Base-by-base conservation (phyloP, 2,113 vertebrate species). In the Sylvietta virens region DNA sequence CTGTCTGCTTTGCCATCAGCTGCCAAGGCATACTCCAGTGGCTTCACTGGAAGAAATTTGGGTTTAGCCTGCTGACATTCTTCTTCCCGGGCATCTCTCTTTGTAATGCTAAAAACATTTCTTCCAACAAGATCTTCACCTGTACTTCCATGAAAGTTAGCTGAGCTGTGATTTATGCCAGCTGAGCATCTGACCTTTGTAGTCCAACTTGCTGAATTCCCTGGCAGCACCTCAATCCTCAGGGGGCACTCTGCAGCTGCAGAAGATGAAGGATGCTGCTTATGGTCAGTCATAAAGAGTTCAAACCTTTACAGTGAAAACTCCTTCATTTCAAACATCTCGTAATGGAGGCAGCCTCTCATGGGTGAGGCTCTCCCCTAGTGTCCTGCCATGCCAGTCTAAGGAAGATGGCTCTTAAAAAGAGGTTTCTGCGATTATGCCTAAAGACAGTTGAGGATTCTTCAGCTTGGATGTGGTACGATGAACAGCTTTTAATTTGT, bases 401-500 rank as follows among this genome's bases (percentile, higher is more conserved):
- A 67, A 89, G 35, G 70, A 86, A 95, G 33, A 33, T 40, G 71
- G 24, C 28, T 90, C 64, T 48, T 73, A 23, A 70, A 79, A 95
- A 73, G 15, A 31, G 16, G 10, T 30, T 84, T 80, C 64, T 92
- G 18, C 40, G 69, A 42, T 65, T 50, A 57, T 81, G 40, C 14
- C 53, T 21, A 71, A 71, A 83, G 85, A 40, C 20, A 80, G 45
- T 9, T 64, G 77, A 86, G 81, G 57, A 85, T 77, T 95, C 91
- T 95, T 57, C 44, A 85, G 9, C 33, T 72, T 90, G 64, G 66
- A 61, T 93, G 42, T 30, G 67, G 54, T 94, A 79, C 8, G 2
- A 64, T 39, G 31, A 89, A 51, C 71, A 83, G 73, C 80, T 91
- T 90, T 80, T 80, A 86, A 82, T 89, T 97, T 94, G 84, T 89